Evolutionary conservation across 1,140 invertebrate genomes (phyloP).

Genomic region (Lepidurus couesii): DNA sequence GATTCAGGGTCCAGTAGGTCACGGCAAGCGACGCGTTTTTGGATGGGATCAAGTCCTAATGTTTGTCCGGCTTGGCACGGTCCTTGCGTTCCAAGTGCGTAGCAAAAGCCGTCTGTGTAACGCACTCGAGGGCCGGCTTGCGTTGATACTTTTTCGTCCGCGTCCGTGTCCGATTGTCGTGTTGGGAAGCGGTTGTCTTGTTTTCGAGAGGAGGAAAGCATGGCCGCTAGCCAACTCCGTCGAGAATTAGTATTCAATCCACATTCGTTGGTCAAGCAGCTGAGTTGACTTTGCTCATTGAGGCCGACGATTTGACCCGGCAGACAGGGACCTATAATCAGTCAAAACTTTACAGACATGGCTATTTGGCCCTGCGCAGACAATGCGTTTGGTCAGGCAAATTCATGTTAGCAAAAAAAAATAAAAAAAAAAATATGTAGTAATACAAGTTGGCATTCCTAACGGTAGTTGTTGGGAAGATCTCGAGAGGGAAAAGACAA

Average conservation of each 20-base stretch:
- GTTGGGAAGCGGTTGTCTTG: not conserved
- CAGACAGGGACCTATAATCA: not conserved
- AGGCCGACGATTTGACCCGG: not conserved
- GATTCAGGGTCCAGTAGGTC: not conserved
- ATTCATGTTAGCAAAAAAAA: not conserved
- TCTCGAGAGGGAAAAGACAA: not conserved
- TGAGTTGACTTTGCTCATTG: not conserved
- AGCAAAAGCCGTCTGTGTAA: constrained; percentile 27
- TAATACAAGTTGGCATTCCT: not conserved
- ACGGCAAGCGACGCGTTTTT: not conserved
- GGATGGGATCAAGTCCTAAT: constrained; percentile 24
- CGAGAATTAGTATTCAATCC: not conserved
- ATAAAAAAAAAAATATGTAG: not conserved
- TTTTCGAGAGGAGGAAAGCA: not conserved
- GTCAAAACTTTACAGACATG: not conserved
- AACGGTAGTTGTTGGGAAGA: not conserved
- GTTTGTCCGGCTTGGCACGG: constrained; percentile 7
- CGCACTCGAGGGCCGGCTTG: not conserved
- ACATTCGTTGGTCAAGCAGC: not conserved
- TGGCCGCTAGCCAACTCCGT: not conserved
- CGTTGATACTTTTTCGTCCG: not conserved
- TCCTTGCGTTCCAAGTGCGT: constrained; percentile 29
- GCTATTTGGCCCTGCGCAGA: not conserved
- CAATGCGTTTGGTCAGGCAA: not conserved
- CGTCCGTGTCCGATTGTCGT: not conserved